Evolutionary conservation across 92 coral and sea anemone species (phyloP).

Genomic region (Diadumene lineata): DNA sequence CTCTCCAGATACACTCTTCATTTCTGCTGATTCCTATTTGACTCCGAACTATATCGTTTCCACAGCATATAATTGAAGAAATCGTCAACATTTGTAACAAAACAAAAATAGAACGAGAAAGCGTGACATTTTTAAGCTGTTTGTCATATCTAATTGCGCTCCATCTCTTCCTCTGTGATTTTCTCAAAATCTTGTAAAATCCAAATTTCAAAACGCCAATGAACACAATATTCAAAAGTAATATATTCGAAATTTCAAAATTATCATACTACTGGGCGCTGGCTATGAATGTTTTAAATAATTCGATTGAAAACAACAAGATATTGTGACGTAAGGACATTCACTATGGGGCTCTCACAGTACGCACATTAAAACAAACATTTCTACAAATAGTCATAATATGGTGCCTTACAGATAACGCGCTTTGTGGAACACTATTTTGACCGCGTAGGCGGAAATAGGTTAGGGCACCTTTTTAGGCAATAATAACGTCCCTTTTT

Average conservation of each 20-base stretch:
- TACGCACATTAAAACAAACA: not conserved
- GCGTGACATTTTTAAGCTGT: not conserved
- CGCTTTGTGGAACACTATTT: not conserved
- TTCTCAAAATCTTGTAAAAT: no score
- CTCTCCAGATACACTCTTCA: not conserved
- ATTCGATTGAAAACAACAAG: not conserved
- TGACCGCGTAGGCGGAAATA: not conserved
- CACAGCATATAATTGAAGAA: not conserved
- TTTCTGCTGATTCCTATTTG: not conserved
- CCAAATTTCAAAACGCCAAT: no score
- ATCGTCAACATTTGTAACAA: not conserved
- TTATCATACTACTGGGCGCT: not conserved
- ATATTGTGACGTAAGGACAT: not conserved
- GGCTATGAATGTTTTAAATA: not conserved
- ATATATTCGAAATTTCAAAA: not conserved
- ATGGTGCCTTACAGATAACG: conserved; percentile 7
- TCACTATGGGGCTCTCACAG: conserved; percentile 4
- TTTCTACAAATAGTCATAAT: not conserved
- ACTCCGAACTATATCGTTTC: not conserved
- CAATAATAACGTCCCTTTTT: not conserved
- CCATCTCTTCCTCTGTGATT: no score
- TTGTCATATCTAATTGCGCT: no score
- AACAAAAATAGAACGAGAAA: not conserved
- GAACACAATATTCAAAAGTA: no score
- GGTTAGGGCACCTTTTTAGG: not conserved